A percentile compares a stretch with the other conserved stretches of the same genome.
phyloP scores from a whole-genome alignment of 2,888 invertebrate genomes.

The Epirrita christyi region DNA sequence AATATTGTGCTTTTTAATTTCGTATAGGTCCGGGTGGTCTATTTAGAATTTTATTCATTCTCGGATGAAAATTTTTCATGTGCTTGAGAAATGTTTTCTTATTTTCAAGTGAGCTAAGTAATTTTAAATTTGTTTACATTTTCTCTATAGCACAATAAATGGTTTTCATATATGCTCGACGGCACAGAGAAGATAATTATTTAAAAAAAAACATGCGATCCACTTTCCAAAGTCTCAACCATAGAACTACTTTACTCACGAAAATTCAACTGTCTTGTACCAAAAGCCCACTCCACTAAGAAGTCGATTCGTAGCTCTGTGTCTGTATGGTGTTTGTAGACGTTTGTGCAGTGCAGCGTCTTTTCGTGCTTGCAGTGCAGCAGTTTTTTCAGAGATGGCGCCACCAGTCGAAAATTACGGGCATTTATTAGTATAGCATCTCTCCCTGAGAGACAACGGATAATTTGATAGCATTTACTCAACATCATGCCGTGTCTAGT shows the following conservation, averaged over 20 bases:
- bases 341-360: constrained; percentile 13
- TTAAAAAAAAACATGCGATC: no score
- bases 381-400: constrained; percentile 49
- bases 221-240: no score
- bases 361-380: constrained; percentile 42
- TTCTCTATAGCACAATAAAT: no score
- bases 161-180: no score
- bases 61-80: background rate
- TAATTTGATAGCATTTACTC: no score
- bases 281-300: constrained; percentile 12
- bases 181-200: no score
- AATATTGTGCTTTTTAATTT: constrained; percentile 38
- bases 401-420: constrained; percentile 27
- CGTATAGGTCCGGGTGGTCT: constrained; percentile 34
- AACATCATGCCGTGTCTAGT: no score
- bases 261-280: background rate
- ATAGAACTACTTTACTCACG: no score
- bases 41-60: constrained; percentile 27
- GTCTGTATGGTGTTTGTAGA: constrained; percentile 7
- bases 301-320: constrained; percentile 30
- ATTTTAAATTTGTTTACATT: no score
- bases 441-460: no score
- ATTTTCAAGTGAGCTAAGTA: background rate
- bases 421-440: no score
- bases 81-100: background rate